Evolutionary conservation across 2,888 invertebrate genomes (phyloP), one percentile per base, ranked within the genome.

Genomic region (Pogonocherus hispidulus): DNA sequence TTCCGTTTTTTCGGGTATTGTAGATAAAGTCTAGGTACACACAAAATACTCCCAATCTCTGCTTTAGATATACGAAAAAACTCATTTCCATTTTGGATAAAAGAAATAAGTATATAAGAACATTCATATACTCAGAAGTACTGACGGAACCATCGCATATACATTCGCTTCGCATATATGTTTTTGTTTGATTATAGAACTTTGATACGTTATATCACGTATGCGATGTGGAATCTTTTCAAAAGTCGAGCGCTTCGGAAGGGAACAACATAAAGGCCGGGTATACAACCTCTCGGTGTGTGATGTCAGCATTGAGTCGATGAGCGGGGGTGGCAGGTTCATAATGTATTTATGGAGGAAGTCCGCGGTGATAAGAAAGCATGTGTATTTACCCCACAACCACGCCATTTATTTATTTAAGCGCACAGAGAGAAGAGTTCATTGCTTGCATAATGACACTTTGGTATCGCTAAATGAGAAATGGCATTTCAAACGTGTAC

Each of bases 321-420:
- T 57, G 44, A 57, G 44, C 23, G n/a, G 23, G 52, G 49, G 44
- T 66, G 68, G 69, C 71, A 60, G 56, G 60, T 69, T 74, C 75
- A 70, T 76, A 74, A 74, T 69, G 73, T 74, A 76, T 76, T 76
- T 76, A 76, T 69, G 67, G 51, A 64, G 69, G 71, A 68, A 70
- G 67, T 63, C 57, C 56, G 66, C 57, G 64, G 66, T 68, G 73
- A 75, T 75, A 73, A 75, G 71, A 71, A 64, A 70, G 67, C 71
- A 69, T 65, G 71, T 70, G 67, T 69, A 71, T 73, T 69, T 62
- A 69, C 70, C 67, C 67, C 63, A 49, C 51, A 63, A n/a, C 69
- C 67, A 49, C 56, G 54, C 52, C 67, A 63, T 66, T 69, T 70
- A 72, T 68, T 72, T 68, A 70, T 72, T 67, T 59, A 72, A 46